phyloP scores from a whole-genome alignment of 2,888 invertebrate species.

The Papilio demoleus region DNA sequence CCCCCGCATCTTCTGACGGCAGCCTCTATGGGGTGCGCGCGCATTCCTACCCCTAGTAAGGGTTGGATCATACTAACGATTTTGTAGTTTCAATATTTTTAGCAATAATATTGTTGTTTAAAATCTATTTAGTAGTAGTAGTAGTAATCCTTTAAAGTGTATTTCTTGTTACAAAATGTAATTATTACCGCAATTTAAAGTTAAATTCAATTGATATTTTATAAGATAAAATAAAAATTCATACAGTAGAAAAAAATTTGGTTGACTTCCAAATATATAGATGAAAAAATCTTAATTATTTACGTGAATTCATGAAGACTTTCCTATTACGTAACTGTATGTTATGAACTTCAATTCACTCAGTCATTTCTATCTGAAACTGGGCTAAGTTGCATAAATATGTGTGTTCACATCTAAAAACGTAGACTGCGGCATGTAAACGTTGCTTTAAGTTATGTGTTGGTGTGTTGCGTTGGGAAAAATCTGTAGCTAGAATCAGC shows the following conservation, averaged over 20 bases:
- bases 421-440: slow-evolving; percentile 55
- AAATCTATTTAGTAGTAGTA: too few species aligned
- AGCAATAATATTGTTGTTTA: background rate
- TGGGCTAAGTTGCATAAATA: background rate
- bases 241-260: too few species aligned
- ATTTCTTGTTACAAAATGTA: too few species aligned
- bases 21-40: slow-evolving; percentile 75
- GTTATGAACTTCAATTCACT: background rate
- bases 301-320: background rate
- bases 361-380: background rate
- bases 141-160: too few species aligned
- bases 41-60: slow-evolving; percentile 67
- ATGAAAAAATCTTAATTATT: too few species aligned
- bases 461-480: slow-evolving; percentile 78
- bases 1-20: slow-evolving; percentile 71
- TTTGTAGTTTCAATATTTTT: slow-evolving; percentile 15
- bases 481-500: slow-evolving; percentile 80
- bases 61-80: slow-evolving; percentile 61
- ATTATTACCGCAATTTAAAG: background rate
- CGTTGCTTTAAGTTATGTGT: slow-evolving; percentile 65
- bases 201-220: background rate
- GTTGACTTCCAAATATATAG: too few species aligned
- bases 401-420: slow-evolving; percentile 11
- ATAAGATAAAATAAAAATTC: too few species aligned
- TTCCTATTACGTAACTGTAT: background rate